These are phyloP conservation scores for Augochlorella aurata DNA, from an alignment of 2,888 invertebrate species.

Conservation along the genomic window DNA sequence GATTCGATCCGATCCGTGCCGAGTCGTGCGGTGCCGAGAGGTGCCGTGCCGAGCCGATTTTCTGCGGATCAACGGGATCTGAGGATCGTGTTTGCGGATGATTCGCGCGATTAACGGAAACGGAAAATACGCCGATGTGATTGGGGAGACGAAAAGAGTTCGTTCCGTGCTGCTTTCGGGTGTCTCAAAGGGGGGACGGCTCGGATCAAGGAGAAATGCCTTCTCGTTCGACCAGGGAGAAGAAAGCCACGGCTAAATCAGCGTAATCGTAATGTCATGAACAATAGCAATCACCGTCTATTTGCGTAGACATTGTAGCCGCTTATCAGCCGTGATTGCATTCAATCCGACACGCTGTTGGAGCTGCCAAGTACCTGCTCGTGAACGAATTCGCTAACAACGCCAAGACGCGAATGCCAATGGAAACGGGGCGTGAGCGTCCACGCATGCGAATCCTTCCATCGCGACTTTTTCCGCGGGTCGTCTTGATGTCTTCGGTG, in stretches of 20 bases:
- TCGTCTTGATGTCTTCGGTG: too few relatives aligned
- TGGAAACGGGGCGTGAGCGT: not conserved
- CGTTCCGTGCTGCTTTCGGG: not conserved
- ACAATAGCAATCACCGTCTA: conserved; percentile 43
- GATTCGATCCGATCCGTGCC: not conserved
- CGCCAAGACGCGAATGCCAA: conserved; percentile 22
- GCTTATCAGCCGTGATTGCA: conserved; percentile 52
- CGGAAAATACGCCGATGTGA: not conserved
- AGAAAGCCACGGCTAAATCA: not conserved
- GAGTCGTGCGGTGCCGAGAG: too few relatives aligned
- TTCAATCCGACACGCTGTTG: conserved; percentile 46
- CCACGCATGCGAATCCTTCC: conserved; percentile 32
- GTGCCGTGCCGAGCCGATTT: not conserved
- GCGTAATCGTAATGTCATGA: conserved; percentile 16
- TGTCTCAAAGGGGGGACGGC: not conserved
- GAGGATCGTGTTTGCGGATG: not conserved
- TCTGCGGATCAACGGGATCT: not conserved
- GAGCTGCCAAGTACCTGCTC: conserved; percentile 54
- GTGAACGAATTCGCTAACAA: conserved; percentile 54
- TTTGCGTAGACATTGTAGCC: conserved; percentile 32
- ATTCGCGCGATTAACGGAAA: not conserved
- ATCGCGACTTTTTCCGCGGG: not conserved
- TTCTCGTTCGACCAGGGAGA: not conserved
- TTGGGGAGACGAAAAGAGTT: not conserved
- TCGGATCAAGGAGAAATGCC: not conserved